Percentiles rank a stretch among this genome's conserved stretches.
phyloP scores from a whole-genome alignment of 2,797 vertebrate genomes.

The Pangasius krempfi region DNA sequence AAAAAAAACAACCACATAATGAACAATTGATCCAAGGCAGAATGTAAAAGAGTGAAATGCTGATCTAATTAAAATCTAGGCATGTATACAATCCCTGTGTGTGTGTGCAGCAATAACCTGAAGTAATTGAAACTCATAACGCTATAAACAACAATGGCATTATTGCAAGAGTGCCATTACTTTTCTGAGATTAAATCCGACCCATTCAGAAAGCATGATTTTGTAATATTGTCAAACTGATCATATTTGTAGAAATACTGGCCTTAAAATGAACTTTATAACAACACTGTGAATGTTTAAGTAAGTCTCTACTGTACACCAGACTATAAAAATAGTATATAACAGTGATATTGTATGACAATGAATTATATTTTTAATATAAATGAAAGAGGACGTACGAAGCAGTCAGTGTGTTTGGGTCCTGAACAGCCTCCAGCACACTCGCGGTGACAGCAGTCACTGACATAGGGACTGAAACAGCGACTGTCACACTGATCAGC shows the following conservation, averaged over 20 bases:
- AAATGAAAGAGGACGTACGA: constrained; percentile 42
- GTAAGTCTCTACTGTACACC: background rate
- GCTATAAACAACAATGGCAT: background rate
- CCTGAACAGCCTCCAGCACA: constrained; percentile 94
- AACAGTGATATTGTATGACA: background rate
- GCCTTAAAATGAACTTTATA: background rate
- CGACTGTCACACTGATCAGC: constrained; percentile 96
- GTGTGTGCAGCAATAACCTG: background rate
- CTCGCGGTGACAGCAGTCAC: constrained; percentile 94
- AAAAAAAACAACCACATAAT: background rate
- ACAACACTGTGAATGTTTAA: background rate
- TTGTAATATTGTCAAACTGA: background rate
- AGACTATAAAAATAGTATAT: background rate
- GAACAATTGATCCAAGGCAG: background rate
- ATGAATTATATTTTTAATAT: background rate
- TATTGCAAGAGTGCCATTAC: background rate
- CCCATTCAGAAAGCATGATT: background rate
- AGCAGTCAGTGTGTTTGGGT: constrained; percentile 89
- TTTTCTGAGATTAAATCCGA: background rate
- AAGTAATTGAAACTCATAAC: constrained; percentile 4
- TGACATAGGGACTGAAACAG: constrained; percentile 93
- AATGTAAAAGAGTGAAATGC: constrained; percentile 12
- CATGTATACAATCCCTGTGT: constrained; percentile 8
- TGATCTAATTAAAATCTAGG: constrained; percentile 23
- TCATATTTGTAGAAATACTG: background rate